Evolutionary conservation across 2,888 invertebrate species (phyloP), one percentile per base, ranked within the genome.

Genomic region (Teinopalpus imperialis): DNA sequence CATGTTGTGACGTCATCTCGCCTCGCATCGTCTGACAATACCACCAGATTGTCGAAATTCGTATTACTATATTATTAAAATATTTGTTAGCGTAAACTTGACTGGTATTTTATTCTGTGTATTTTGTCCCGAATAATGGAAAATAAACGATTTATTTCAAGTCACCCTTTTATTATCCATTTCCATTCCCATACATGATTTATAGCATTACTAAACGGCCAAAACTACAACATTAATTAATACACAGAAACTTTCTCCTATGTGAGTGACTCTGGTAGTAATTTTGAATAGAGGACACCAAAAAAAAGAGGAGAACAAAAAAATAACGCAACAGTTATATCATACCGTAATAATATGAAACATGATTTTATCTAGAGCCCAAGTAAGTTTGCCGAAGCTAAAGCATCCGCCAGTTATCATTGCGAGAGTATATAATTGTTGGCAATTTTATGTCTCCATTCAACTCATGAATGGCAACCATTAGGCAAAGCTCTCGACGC

Each of bases 341-440:
- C 39, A 16, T 30, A n/a, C 27, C 31, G 12, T 42, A 35, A 46
- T 46, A 35, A 30, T 23, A 23, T 14, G 41, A 18, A 30, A 14
- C 30, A 8, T 23, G 40, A 35, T 34, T 42, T 29, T 41, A 41
- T 41, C 40, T 24, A 35, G 10, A 30, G 35, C 35, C 66, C 61
- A 63, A 65, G 65, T 63, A 63, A 75, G 77, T 78, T 81, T 81
- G 71, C 66, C 67, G 71, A 66, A 65, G 69, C 59, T 54, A 59
- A 61, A 74, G 69, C 75, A 82, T 83, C 83, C 71, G 69, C 71
- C 76, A 64, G 86, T 87, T 87, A 87, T 87, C 87, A 87, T 86
- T 86, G 77, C 73, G 66, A 70, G 78, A 88, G 88, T 79, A 80
- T 82, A 81, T 87, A 87, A 88, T 88, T 86, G 87, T 83, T 82